Evolutionary conservation across 1,140 invertebrate genomes (phyloP), one percentile per base, ranked within the genome.

Genomic region (Drosophila murphyi): DNA sequence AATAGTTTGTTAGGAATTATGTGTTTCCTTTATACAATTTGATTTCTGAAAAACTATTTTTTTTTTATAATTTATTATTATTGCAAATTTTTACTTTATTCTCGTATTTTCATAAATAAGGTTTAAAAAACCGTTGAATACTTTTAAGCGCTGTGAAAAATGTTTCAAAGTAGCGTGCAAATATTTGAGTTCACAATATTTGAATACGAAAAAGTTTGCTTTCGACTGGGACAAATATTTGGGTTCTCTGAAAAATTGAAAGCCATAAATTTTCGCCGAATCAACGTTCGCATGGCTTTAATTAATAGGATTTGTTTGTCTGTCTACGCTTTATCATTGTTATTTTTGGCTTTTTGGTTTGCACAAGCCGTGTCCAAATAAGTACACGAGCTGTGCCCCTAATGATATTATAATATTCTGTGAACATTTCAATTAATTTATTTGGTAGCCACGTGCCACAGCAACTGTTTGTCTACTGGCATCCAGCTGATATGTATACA

Each of bases 371-470:
- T 76, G 63, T 35, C 82, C 67, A 82, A 86, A 71, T 70, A 72
- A 52, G 72, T 59, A 12, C 60, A 64, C 45, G 31, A 32, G 5
- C 6, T 51, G 12, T 77, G 52, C 74, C 64, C 56, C 78, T 87
- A 86, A 88, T 82, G 83, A 77, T 76, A 51, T 71, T 72, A 79
- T 82, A 76, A 74, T 82, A 88, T 87, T 78, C 82, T 50, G 51
- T 32, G 47, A 48, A 73, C 65, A 78, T 70, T 76, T 82, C 63
- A 70, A 67, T 79, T 82, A 54, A 80, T 73, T 87, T 65, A 87
- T 82, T 87, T 82, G 76, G 60, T 63, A 67, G 68, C 78, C 82
- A 86, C 82, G 82, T 86, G 82, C 82, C 64, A 52, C 5, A 63
- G n/a, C 64, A 64, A 37, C 37, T 48, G 48, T 34, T 32, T 79